phyloP scores from a whole-genome alignment of 2,113 vertebrate species.

The Dascyllus trimaculatus region DNA sequence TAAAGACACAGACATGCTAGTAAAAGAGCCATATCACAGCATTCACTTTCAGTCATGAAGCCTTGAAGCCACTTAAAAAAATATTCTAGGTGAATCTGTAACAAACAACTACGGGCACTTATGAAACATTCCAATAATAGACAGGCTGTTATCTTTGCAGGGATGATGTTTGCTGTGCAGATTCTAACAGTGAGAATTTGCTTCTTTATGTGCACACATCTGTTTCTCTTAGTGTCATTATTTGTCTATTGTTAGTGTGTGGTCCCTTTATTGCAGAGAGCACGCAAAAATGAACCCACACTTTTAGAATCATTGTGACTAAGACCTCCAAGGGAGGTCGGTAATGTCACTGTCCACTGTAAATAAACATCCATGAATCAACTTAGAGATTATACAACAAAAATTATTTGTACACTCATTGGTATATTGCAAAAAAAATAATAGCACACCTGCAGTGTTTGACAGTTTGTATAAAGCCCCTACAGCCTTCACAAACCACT shows the following conservation, averaged over 20 bases:
- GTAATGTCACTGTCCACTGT: too few relatives aligned
- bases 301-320: too few relatives aligned
- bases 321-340: too few relatives aligned
- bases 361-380: too few relatives aligned
- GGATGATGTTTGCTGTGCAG: not conserved
- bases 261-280: not conserved
- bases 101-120: not conserved
- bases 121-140: not conserved
- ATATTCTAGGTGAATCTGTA: too few relatives aligned
- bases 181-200: constrained; percentile 2
- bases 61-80: too few relatives aligned
- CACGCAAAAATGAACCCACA: not conserved
- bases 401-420: too few relatives aligned
- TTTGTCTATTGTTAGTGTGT: not conserved
- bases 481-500: not conserved
- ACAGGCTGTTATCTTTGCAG: too few relatives aligned
- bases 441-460: not conserved
- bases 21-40: too few relatives aligned
- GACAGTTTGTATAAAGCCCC: not conserved
- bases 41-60: too few relatives aligned
- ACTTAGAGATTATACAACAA: too few relatives aligned
- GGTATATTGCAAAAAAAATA: too few relatives aligned
- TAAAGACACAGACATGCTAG: not conserved
- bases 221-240: not conserved
- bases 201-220: not conserved